Base-by-base conservation (phyloP, 35 echinoderm and acorn worm genomes). In the Chiridota heheva region DNA sequence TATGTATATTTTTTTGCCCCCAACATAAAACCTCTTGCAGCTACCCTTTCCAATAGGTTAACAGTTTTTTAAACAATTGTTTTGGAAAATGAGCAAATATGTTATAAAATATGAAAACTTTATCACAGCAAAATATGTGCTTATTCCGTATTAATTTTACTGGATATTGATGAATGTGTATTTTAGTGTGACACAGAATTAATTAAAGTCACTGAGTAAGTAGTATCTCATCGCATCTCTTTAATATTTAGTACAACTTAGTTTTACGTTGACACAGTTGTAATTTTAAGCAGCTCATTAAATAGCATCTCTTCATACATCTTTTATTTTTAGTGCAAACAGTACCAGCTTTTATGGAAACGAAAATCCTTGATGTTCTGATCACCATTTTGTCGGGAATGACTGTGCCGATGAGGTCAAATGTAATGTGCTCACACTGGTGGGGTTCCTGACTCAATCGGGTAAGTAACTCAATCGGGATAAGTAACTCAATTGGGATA, bases 401-500 rank as follows among this genome's bases (percentile, higher is more conserved):
- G 29, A 41, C 17, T 82, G 72, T 28, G 31, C 87, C 38, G 87
- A 73, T 41, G 92, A 96, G 57, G 83, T 90, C 36, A 76, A 96
- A 67, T 96, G 92, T 74, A 96, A 96, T 83, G 82, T 89, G 30
- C 79, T 96, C 26, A 81, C 92, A 20, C 82, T 96, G 34, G 84
- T 84, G 25, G 87, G 92, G 10, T 96, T 96, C 42, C 82, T 96
- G 48, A 90, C 92, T 60, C 87, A 96, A 46, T 96, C 92, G 69
- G 92, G 92, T 96, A 61, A 90, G 82, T 44, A 2, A 31, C 31
- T 13, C 48, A 53, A 53, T 53, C 10, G 22, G 22, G 48, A 22
- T 53, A 13, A 53, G 48, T 13, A 13, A 13, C 48, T 53, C 48
- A 10, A 53, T 53, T 53, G 48, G 48, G 22, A 53, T 53, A 53